phyloP scores from a whole-genome alignment of 2,113 vertebrate genomes.

The Clupea harengus region DNA sequence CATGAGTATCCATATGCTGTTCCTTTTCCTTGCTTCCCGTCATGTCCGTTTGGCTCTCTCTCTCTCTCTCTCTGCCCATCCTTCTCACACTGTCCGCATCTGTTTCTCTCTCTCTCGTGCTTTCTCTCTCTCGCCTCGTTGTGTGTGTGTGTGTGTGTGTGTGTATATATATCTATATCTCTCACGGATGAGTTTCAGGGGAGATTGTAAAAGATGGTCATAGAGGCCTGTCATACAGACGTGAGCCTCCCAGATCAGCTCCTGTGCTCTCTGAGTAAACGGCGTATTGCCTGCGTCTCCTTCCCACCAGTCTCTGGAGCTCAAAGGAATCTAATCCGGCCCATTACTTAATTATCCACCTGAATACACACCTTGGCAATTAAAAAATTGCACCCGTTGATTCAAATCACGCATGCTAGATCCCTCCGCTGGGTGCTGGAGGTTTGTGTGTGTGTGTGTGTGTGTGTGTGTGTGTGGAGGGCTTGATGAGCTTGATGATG shows the following conservation, averaged over 20 bases:
- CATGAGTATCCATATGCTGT: no score
- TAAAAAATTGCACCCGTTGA: background rate
- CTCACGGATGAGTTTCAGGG: no score
- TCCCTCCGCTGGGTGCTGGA: background rate
- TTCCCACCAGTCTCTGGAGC: background rate
- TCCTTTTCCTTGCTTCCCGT: background rate
- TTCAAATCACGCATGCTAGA: background rate
- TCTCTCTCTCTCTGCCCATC: background rate
- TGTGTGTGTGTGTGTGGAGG: background rate
- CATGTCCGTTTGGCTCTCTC: background rate
- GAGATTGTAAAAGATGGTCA: no score
- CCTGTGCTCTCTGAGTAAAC: background rate
- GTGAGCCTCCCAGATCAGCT: background rate
- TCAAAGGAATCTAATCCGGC: conserved; percentile 17
- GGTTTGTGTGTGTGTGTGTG: no score
- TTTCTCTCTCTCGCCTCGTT: background rate
- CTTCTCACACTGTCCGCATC: no score
- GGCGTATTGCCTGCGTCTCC: background rate
- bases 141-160: background rate
- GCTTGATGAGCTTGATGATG: background rate
- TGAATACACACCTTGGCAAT: conserved; percentile 29
- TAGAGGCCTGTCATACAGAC: no score
- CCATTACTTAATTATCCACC: conserved; percentile 39
- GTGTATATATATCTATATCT: no score
- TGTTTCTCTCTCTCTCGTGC: no score